These are phyloP conservation scores for Drosophila histrio DNA, from an alignment of 2,888 invertebrate species.

Conservation along the genomic window DNA sequence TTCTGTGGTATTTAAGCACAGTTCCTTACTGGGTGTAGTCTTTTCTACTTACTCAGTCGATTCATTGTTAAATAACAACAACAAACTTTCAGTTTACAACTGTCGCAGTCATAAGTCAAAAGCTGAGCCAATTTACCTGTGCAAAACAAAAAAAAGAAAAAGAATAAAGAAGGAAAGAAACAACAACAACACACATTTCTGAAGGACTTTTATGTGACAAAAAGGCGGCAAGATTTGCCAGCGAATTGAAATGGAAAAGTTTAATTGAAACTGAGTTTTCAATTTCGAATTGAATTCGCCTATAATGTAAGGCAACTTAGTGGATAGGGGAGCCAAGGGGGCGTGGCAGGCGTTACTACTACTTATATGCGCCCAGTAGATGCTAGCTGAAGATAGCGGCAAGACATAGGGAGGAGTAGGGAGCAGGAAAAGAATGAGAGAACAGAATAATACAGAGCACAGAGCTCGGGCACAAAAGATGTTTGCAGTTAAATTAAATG, in stretches of 20 bases:
- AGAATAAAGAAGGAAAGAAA: not conserved
- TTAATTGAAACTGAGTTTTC: constrained; percentile 71
- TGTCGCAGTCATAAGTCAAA: constrained; percentile 34
- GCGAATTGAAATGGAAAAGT: constrained; percentile 66
- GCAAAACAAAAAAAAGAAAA: not conserved
- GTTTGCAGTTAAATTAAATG: constrained; percentile 80
- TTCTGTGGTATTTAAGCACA: not conserved
- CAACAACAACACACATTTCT: constrained; percentile 2
- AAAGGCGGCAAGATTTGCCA: constrained; percentile 33
- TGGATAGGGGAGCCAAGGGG: not conserved
- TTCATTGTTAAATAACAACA: constrained; percentile 9
- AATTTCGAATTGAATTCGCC: constrained; percentile 46
- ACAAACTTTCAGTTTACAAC: constrained; percentile 13
- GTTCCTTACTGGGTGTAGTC: not conserved
- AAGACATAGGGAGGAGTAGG: constrained; percentile 3
- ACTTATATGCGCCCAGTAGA: constrained; percentile 20
- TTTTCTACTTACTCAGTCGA: not conserved
- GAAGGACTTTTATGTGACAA: constrained; percentile 40
- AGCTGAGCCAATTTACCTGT: constrained; percentile 18
- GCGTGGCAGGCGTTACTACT: constrained; percentile 33
- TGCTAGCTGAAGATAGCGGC: constrained; percentile 45
- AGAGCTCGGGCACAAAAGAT: constrained; percentile 66
- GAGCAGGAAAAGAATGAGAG: constrained; percentile 3
- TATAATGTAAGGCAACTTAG: constrained; percentile 18
- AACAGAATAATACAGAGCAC: constrained; percentile 27